Conservation (phyloP, 2,113 vertebrate genomes). For the Euleptes europaea region DNA sequence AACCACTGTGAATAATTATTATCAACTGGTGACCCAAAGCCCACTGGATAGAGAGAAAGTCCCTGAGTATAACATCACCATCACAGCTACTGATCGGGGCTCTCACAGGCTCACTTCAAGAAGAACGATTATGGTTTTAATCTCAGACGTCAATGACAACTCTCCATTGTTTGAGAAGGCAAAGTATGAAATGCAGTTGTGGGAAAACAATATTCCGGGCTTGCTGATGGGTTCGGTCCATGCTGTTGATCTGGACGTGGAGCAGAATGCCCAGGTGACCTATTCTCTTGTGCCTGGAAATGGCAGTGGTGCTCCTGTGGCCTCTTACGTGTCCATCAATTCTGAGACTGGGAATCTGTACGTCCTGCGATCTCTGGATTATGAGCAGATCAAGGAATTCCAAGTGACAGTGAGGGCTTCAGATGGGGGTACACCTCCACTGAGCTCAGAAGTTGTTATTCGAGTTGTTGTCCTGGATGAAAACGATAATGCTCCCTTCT, state of each 20-base stretch:
- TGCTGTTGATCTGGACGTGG: slow-evolving; percentile 50
- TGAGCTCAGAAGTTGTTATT: neutral
- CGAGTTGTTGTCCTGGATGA: slow-evolving; percentile 60
- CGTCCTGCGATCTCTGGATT: slow-evolving; percentile 60
- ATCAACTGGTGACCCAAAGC: slow-evolving; percentile 49
- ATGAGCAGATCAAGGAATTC: slow-evolving; percentile 44
- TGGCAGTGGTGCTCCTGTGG: slow-evolving; percentile 25
- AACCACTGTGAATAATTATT: slow-evolving; percentile 52
- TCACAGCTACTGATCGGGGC: slow-evolving; percentile 57
- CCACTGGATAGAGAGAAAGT: slow-evolving; percentile 58
- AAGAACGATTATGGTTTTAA: slow-evolving; percentile 20
- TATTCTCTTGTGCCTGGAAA: slow-evolving; percentile 51
- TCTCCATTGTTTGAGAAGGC: slow-evolving; percentile 38
- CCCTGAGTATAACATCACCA: slow-evolving; percentile 37
- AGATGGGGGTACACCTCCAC: slow-evolving; percentile 40
- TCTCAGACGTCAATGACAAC: slow-evolving; percentile 50
- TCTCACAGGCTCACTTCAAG: slow-evolving; percentile 39
- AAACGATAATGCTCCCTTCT: slow-evolving; percentile 61
- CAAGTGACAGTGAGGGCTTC: slow-evolving; percentile 29
- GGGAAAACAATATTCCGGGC: slow-evolving; percentile 54
- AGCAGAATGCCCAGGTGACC: slow-evolving; percentile 49
- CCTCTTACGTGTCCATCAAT: slow-evolving; percentile 62
- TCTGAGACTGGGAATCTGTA: slow-evolving; percentile 61
- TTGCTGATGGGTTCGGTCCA: slow-evolving; percentile 39
- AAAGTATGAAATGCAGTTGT: slow-evolving; percentile 22